Percentiles rank a stretch among this genome's conserved stretches.
These are phyloP conservation scores for Heliothis subflexa DNA, from an alignment of 1,140 invertebrate species.

Conservation along the genomic window DNA sequence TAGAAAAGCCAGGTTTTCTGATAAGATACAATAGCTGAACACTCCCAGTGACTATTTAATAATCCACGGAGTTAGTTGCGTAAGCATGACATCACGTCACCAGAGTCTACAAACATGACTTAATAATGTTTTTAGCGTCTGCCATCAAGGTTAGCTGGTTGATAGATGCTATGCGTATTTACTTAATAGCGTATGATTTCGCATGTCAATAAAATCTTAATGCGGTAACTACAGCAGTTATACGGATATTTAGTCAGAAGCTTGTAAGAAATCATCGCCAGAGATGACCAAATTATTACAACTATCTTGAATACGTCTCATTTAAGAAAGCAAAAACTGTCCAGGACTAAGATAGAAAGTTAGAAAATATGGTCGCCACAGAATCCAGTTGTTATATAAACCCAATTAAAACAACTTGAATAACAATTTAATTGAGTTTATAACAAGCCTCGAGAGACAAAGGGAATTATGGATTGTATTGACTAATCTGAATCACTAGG, in stretches of 20 bases:
- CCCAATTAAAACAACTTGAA: neutral
- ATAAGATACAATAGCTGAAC: neutral
- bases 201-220: too few species aligned
- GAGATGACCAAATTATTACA: too few species aligned
- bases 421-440: conserved; percentile 4
- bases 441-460: neutral
- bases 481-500: neutral
- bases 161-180: neutral
- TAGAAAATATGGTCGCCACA: neutral
- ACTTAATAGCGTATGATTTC: neutral
- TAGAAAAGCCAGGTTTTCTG: neutral
- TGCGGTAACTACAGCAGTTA: too few species aligned
- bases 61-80: conserved; percentile 1
- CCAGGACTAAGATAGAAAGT: too few species aligned
- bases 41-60: conserved; percentile 12
- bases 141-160: conserved; percentile 1
- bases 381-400: conserved; percentile 3
- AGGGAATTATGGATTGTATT: neutral
- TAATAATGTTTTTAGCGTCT: conserved; percentile 20
- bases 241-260: too few species aligned
- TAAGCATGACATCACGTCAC: conserved; percentile 11
- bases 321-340: too few species aligned
- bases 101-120: conserved; percentile 4
- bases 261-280: too few species aligned
- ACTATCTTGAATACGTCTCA: too few species aligned